Percentiles rank a stretch among this genome's conserved stretches.
These are phyloP conservation scores for Anthophora plumipes DNA, from an alignment of 2,888 invertebrate genomes.

Conservation along the genomic window DNA sequence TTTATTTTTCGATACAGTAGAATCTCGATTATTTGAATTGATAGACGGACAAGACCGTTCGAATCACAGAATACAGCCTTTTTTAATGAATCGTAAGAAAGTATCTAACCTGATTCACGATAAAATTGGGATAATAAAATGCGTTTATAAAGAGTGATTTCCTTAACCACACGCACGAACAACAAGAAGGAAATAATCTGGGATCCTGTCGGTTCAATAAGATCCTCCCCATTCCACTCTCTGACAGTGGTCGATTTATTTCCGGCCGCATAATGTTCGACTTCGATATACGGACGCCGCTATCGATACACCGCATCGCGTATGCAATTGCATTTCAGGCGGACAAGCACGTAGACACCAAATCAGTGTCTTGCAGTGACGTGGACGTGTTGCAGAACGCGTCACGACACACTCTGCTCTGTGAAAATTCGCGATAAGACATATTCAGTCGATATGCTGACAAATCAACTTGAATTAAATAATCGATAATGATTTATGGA, in stretches of 20 bases:
- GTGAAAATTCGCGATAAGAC: conserved; percentile 28
- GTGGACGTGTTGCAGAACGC: conserved; percentile 25
- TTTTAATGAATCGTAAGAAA: no score
- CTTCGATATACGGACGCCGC: background rate
- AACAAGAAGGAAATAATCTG: background rate
- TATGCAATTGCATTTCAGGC: conserved; percentile 49
- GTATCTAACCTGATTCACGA: no score
- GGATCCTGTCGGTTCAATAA: conserved; percentile 1
- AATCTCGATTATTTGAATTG: no score
- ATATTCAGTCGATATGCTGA: background rate
- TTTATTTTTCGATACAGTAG: no score
- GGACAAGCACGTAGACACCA: conserved; percentile 38
- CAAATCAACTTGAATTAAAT: conserved; percentile 15
- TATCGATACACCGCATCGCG: conserved; percentile 36
- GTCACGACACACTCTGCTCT: conserved; percentile 5
- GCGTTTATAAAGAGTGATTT: background rate
- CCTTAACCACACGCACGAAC: no score
- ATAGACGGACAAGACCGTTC: no score
- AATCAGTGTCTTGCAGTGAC: conserved; percentile 43
- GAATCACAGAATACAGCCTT: no score
- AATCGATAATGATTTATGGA: background rate
- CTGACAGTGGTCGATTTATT: conserved; percentile 41
- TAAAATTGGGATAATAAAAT: no score
- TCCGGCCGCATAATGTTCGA: conserved; percentile 33
- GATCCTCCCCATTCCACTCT: conserved; percentile 21